phyloP scores from a whole-genome alignment of 2,113 vertebrate genomes.

The Tetraodon nigroviridis region DNA sequence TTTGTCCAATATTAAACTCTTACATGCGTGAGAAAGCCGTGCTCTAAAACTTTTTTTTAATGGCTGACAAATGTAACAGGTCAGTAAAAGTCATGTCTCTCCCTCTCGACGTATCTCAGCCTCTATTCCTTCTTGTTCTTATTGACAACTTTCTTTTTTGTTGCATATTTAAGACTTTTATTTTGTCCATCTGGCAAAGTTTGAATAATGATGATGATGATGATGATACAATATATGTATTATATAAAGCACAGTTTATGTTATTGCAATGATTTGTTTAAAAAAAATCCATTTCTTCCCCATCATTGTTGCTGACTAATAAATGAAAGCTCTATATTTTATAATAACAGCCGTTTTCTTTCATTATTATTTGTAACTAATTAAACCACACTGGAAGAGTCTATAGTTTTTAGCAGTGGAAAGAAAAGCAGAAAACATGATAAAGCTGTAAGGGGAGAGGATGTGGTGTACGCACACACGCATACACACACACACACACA shows the following conservation, averaged over 20 bases:
- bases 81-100: slow-evolving; percentile 1
- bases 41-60: slow-evolving; percentile 38
- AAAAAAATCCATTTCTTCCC: slow-evolving; percentile 66
- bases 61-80: slow-evolving; percentile 33
- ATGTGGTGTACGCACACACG: background rate
- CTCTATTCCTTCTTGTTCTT: slow-evolving; percentile 6
- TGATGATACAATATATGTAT: slow-evolving; percentile 51
- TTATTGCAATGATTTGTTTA: slow-evolving; percentile 75
- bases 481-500: background rate
- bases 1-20: slow-evolving; percentile 47
- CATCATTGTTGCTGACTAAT: slow-evolving; percentile 79
- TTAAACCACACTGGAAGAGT: background rate
- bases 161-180: slow-evolving; percentile 15
- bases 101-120: background rate
- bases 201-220: slow-evolving; percentile 59
- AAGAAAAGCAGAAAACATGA: no score
- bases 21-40: slow-evolving; percentile 41
- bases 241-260: slow-evolving; percentile 74
- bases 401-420: no score
- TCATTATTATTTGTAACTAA: slow-evolving; percentile 9
- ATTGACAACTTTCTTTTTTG: slow-evolving; percentile 40
- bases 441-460: background rate
- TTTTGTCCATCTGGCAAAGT: slow-evolving; percentile 52
- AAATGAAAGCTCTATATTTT: slow-evolving; percentile 84
- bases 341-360: slow-evolving; percentile 69